These are phyloP conservation scores for Amblyjoppa fuscipennis DNA, from an alignment of 2,888 invertebrate genomes.

Conservation along the genomic window DNA sequence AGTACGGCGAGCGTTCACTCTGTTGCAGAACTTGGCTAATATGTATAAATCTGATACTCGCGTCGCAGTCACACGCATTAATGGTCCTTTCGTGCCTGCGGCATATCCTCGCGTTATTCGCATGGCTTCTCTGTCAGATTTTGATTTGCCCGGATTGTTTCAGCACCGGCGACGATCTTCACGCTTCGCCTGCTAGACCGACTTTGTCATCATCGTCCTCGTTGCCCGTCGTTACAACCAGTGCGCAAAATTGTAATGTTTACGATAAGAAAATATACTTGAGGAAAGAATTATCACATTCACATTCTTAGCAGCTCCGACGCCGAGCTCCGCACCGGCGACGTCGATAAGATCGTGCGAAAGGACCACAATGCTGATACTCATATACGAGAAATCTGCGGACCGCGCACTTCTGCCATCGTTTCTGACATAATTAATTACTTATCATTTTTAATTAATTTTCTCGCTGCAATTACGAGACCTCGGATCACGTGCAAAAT, in stretches of 20 bases:
- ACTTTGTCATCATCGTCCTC: slow-evolving; percentile 37
- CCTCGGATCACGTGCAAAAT: not conserved
- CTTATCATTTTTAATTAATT: not conserved
- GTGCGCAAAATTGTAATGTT: slow-evolving; percentile 23
- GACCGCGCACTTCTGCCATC: not conserved
- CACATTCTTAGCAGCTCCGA: not conserved
- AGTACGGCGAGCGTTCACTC: slow-evolving; percentile 40
- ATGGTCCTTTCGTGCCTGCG: slow-evolving; percentile 51
- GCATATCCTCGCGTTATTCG: slow-evolving; percentile 8
- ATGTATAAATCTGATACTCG: slow-evolving; percentile 9
- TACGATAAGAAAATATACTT: slow-evolving; percentile 21
- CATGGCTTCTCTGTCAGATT: slow-evolving; percentile 21
- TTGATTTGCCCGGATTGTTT: slow-evolving; percentile 40
- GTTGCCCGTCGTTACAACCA: not conserved
- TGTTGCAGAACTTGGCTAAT: slow-evolving; percentile 13
- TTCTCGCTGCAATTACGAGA: not conserved
- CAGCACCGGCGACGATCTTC: slow-evolving; percentile 71
- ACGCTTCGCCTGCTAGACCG: slow-evolving; percentile 65
- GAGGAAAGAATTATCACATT: slow-evolving; percentile 32
- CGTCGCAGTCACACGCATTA: slow-evolving; percentile 39
- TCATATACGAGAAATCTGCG: not conserved
- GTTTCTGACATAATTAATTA: not conserved
- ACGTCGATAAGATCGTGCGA: slow-evolving; percentile 31
- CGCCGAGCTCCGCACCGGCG: not conserved
- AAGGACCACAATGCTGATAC: not conserved